A percentile compares a stretch with the other conserved stretches of the same genome.
Evolutionary conservation across 2,888 invertebrate species (phyloP).

Genomic region (Drosophila austrosaltans): DNA sequence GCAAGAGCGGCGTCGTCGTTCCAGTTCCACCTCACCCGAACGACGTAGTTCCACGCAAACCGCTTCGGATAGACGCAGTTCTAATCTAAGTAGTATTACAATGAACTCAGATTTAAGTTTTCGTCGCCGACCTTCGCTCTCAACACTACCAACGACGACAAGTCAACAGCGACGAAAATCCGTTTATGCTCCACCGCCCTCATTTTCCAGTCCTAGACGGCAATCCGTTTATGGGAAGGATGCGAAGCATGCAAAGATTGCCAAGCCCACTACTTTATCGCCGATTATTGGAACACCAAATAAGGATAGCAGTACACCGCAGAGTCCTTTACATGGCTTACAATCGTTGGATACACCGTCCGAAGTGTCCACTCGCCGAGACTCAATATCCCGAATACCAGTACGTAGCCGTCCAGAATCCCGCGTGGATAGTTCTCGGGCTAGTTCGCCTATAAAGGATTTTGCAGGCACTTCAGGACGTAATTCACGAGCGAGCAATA

Average conservation of each 20-base stretch:
- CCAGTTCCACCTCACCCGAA: constrained; percentile 82
- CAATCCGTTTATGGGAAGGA: constrained; percentile 48
- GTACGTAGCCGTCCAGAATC: constrained; percentile 67
- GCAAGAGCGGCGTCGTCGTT: constrained; percentile 65
- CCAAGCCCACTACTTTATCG: constrained; percentile 81
- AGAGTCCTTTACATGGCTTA: constrained; percentile 69
- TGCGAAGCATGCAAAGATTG: constrained; percentile 74
- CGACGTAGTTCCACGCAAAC: constrained; percentile 83
- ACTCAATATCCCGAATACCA: constrained; percentile 82
- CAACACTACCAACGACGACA: constrained; percentile 63
- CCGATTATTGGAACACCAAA: constrained; percentile 84
- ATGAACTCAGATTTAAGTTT: constrained; percentile 83
- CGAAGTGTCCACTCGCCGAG: constrained; percentile 66
- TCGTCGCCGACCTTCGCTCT: constrained; percentile 74
- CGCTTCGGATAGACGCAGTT: constrained; percentile 81
- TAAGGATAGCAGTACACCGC: constrained; percentile 77
- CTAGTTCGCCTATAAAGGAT: constrained; percentile 77
- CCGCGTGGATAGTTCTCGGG: constrained; percentile 49
- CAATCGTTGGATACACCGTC: constrained; percentile 60
- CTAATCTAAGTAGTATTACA: constrained; percentile 82
- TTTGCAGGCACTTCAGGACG: constrained; percentile 61
- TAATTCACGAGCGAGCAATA: constrained; percentile 67
- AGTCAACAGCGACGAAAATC: constrained; percentile 64
- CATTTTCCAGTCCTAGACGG: constrained; percentile 39
- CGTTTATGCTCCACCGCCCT: constrained; percentile 36